Evolutionary conservation across 2,797 vertebrate genomes (phyloP).

Genomic region (Dendrocincla fuliginosa): DNA sequence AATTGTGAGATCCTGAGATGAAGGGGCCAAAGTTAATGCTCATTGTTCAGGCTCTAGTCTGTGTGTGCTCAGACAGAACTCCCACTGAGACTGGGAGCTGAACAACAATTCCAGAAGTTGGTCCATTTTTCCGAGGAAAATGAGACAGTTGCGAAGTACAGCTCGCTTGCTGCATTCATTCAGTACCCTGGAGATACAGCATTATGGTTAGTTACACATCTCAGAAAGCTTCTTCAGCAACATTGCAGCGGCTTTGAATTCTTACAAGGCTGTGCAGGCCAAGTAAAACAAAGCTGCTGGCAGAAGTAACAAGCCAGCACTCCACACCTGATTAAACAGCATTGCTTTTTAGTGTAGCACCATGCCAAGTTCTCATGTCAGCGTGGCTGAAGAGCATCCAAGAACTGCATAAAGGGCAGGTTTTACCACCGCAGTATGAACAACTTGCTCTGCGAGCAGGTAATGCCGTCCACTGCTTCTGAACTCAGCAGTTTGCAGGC

Average conservation of each 20-base stretch:
- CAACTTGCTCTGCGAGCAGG: neutral
- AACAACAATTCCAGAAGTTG: slow-evolving; percentile 46
- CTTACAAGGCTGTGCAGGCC: slow-evolving; percentile 57
- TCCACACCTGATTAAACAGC: slow-evolving; percentile 72
- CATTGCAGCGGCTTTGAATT: slow-evolving; percentile 50
- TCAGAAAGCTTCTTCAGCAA: slow-evolving; percentile 58
- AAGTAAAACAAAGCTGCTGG: slow-evolving; percentile 72
- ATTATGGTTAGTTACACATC: slow-evolving; percentile 62
- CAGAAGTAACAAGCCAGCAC: slow-evolving; percentile 59
- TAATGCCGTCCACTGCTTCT: neutral
- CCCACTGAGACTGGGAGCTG: slow-evolving; percentile 34
- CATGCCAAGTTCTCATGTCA: slow-evolving; percentile 51
- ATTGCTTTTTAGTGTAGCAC: slow-evolving; percentile 44
- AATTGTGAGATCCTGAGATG: slow-evolving; percentile 48
- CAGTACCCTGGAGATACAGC: slow-evolving; percentile 30
- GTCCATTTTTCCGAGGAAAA: slow-evolving; percentile 63
- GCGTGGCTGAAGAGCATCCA: neutral
- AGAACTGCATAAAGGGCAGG: neutral
- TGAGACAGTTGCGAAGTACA: slow-evolving; percentile 43
- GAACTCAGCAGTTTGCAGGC: neutral
- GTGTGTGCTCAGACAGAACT: slow-evolving; percentile 39
- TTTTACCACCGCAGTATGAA: neutral
- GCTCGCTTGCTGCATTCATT: slow-evolving; percentile 18
- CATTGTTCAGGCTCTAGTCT: slow-evolving; percentile 36
- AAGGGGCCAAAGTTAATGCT: slow-evolving; percentile 21